phyloP scores from a whole-genome alignment of 1,140 invertebrate species.

The Cydia strobilella region DNA sequence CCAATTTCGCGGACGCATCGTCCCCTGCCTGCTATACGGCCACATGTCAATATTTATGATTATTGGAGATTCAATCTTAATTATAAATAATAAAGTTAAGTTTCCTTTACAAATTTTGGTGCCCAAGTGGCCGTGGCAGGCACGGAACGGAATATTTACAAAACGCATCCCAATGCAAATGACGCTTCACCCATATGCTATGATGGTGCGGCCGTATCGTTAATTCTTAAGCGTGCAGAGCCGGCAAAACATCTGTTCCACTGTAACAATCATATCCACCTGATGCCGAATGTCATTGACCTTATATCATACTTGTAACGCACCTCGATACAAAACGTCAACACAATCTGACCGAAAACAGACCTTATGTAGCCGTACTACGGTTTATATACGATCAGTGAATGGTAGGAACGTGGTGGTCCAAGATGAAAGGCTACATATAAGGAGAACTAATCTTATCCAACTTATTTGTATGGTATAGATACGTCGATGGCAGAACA shows the following conservation, averaged over 20 bases:
- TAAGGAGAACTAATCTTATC: constrained; percentile 24
- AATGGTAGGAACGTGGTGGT: neutral
- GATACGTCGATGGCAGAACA: constrained; percentile 28
- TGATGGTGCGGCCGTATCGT: neutral
- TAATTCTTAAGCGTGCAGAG: neutral
- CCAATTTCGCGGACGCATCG: neutral
- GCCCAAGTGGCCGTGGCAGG: too few relatives aligned
- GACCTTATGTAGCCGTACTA: neutral
- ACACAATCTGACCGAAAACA: neutral
- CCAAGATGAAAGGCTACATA: constrained; percentile 27
- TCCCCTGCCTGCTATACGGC: too few relatives aligned
- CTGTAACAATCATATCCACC: constrained; percentile 22
- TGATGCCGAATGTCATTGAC: constrained; percentile 30
- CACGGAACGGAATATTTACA: too few relatives aligned
- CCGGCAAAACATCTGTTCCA: constrained; percentile 17
- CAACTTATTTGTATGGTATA: constrained; percentile 23
- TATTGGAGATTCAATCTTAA: too few relatives aligned
- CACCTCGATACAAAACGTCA: neutral
- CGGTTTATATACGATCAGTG: neutral
- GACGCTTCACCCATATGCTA: neutral
- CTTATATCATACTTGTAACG: constrained; percentile 4
- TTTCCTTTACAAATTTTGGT: too few relatives aligned
- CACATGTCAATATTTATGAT: too few relatives aligned
- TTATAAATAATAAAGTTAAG: too few relatives aligned
- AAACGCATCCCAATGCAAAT: neutral